Evolutionary conservation across 2,113 vertebrate genomes (phyloP).

Genomic region (Chlamydotis undulata): DNA sequence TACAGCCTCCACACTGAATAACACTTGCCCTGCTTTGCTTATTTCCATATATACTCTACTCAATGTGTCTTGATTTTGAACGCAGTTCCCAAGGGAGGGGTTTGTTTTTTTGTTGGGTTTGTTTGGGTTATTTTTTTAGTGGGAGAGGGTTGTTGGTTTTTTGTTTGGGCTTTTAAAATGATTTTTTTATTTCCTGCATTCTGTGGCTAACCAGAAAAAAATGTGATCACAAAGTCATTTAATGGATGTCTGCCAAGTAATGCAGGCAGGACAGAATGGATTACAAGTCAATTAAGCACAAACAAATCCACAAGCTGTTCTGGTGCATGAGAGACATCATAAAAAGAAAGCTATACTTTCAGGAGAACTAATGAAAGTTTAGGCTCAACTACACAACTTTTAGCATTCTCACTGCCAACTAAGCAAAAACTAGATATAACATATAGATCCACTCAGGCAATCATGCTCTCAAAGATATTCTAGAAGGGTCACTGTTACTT

Average conservation of each 20-base stretch:
- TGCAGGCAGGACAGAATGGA: not conserved
- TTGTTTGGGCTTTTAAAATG: not conserved
- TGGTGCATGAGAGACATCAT: not conserved
- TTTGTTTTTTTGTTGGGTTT: not conserved
- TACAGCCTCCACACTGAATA: not conserved
- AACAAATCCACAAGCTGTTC: not conserved
- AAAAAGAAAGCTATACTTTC: not conserved
- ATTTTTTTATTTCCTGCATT: not conserved
- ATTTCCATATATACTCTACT: not conserved
- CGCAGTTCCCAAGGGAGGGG: not conserved
- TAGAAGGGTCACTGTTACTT: not conserved
- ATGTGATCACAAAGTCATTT: not conserved
- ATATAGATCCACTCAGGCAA: not conserved
- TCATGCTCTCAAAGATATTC: not conserved
- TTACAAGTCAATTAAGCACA: not conserved
- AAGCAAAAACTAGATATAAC: not conserved
- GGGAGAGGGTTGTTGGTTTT: not conserved
- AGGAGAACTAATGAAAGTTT: not conserved
- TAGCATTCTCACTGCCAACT: not conserved
- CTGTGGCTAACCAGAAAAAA: not conserved
- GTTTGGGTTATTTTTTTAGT: not conserved
- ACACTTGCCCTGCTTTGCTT: not conserved
- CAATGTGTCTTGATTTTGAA: not conserved
- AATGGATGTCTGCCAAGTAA: not conserved
- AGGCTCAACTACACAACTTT: not conserved